Base-by-base conservation (phyloP, 2,113 vertebrate species). In the Oryzias javanicus region DNA sequence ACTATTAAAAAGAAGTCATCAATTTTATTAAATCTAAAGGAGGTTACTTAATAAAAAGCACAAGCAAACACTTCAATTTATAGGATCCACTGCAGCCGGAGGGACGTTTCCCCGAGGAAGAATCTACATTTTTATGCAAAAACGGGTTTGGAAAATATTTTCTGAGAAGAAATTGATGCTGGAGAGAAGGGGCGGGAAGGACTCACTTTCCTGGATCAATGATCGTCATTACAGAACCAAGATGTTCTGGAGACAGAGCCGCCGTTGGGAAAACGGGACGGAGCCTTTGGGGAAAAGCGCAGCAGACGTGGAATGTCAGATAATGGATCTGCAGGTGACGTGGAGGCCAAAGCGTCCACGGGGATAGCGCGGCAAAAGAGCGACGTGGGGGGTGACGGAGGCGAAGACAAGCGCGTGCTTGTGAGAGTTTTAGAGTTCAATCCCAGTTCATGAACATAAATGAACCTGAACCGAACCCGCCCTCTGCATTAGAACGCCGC, bases 341-440 rank as follows among this genome's bases (percentile, higher is more conserved):
- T 16, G 1, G 46, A 60, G 82, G 73, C 67, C 52, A 64, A 82
- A 79, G 79, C 77, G 66, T 78, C 54, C 75, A 6, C 49, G 42
- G 61, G 65, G 58, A 57, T 18, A 29, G 68, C 27, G 6, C 13
- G 56, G 42, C 56, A 40, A 46, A 13, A 47, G 51, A 40, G 58
- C 46, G 46, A 17, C 17, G 6, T 42, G 16, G 24, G 46, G 61
- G 76, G 62, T 75, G 78, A 81, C 64, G 55, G 81, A 83, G 75
- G 72, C 70, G 74, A 14, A 47, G 81, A 84, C 85, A 90, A 83
- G 85, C 75, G 74, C 66, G 44, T 71, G 63, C 86, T 73, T 80
- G 88, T 81, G 81, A 67, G 70, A n/a, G 62, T 73, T 76, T 72
- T 74, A n/a, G 73, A 69, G 83, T 84, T 86, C 78, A 86, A 6